Evolutionary conservation across 2,888 invertebrate genomes (phyloP), one percentile per base, ranked within the genome.

Genomic region (Pemphredon lugubris): DNA sequence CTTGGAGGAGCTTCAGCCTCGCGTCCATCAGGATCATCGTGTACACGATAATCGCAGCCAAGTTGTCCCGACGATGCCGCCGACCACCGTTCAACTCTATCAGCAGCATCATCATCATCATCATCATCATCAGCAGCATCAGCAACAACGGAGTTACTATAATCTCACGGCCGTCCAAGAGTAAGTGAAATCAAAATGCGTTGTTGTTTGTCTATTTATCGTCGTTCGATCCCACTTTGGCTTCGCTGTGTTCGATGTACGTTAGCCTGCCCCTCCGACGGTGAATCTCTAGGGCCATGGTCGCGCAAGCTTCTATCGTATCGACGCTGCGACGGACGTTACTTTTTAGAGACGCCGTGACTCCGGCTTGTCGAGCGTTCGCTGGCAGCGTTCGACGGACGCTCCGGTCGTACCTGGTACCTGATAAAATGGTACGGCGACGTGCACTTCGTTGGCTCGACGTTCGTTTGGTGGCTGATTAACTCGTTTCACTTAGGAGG

Each of bases 1-100:
- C 5, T 69, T 88, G 61, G 88, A 88, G 39, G 87, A 87, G 54
- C 76, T 88, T 2, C 81, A 84, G 2, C 84, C 87, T 20, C 77
- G 82, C 2, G 48, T 83, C 13, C 83, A 70, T 40, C 83, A 79
- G 26, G 65, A 81, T 9, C 77, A 79, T n/a, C 72, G 47, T 2
- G 72, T 74, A n/a, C 79, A 76, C 39, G 58, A 73, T 21, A 71
- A 58, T 18, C 75, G 68, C 11, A 51, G 71, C 16, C 79, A 77
- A 14, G 54, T 73, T 47, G 64, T 77, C 2, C 70, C 74, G 9
- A 70, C 73, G 5, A 77, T 73, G 13, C 59, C 60, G 20, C 75
- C 78, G 9, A 63, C 26, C 42, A 61, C 45, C 42, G 44, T 40
- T 18, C 77, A 82, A 20, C 63, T 77, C 7, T 80, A 82, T 50